A percentile compares a stretch with the other conserved stretches of the same genome.
These are phyloP conservation scores for Thera britannica DNA, from an alignment of 2,888 invertebrate genomes.

Conservation along the genomic window DNA sequence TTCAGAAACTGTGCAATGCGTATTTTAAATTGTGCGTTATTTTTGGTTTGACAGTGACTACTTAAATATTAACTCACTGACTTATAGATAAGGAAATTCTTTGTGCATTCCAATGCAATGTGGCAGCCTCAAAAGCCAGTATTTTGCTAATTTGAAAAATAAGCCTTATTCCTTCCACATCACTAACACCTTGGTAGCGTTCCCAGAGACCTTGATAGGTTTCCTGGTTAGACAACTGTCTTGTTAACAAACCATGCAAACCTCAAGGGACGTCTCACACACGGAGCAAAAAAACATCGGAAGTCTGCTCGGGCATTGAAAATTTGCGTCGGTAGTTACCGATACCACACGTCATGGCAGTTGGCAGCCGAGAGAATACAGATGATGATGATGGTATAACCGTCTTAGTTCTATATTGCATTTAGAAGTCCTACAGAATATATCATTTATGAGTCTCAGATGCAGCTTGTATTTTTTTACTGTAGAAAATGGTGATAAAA, in stretches of 20 bases:
- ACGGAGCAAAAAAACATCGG: slow-evolving; percentile 33
- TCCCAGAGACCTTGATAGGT: slow-evolving; percentile 15
- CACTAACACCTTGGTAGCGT: background rate
- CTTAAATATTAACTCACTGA: too few relatives aligned
- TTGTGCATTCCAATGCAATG: too few relatives aligned
- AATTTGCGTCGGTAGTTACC: slow-evolving; percentile 41
- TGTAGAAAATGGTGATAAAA: too few relatives aligned
- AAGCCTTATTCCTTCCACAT: background rate
- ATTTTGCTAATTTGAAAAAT: background rate
- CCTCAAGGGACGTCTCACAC: slow-evolving; percentile 30
- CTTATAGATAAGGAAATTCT: too few relatives aligned
- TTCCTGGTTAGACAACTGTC: slow-evolving; percentile 20
- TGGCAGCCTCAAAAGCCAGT: background rate
- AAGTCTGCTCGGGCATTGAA: slow-evolving; percentile 38
- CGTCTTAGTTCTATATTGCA: too few relatives aligned
- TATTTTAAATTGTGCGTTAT: too few relatives aligned
- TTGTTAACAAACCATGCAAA: slow-evolving; percentile 40
- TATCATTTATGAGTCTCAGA: too few relatives aligned
- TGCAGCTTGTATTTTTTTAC: too few relatives aligned
- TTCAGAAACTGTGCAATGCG: too few relatives aligned
- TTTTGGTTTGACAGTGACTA: too few relatives aligned
- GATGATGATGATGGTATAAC: background rate
- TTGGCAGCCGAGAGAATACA: slow-evolving; percentile 21
- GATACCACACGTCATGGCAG: slow-evolving; percentile 39
- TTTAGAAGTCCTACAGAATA: too few relatives aligned